Percentiles rank a stretch among this genome's conserved stretches.
phyloP scores from a whole-genome alignment of 1,140 invertebrate genomes.

The Drosophila tropicalis region DNA sequence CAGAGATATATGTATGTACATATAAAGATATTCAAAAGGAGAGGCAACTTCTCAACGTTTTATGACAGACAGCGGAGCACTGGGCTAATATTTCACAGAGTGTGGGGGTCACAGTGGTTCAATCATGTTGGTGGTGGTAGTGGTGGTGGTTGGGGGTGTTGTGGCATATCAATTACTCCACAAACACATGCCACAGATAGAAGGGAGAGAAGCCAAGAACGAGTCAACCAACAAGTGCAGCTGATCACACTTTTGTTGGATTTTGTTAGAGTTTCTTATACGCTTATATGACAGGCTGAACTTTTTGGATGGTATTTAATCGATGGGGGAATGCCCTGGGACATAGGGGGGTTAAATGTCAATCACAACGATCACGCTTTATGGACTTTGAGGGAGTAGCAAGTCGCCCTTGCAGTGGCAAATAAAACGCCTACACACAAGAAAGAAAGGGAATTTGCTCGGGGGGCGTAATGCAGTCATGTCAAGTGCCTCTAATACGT shows the following conservation, averaged over 20 bases:
- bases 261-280: slow-evolving; percentile 34
- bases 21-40: slow-evolving; percentile 21
- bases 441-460: neutral
- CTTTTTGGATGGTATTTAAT: slow-evolving; percentile 31
- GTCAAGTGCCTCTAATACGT: slow-evolving; percentile 68
- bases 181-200: slow-evolving; percentile 68
- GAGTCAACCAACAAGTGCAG: slow-evolving; percentile 63
- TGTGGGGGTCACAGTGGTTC: slow-evolving; percentile 43
- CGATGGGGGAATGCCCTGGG: slow-evolving; percentile 19
- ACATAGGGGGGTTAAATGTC: slow-evolving; percentile 59
- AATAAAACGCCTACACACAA: slow-evolving; percentile 61
- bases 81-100: slow-evolving; percentile 77
- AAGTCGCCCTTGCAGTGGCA: slow-evolving; percentile 49
- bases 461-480: slow-evolving; percentile 34
- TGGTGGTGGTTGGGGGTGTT: slow-evolving; percentile 41
- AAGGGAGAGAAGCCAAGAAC: neutral
- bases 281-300: slow-evolving; percentile 57
- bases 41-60: slow-evolving; percentile 45
- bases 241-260: slow-evolving; percentile 68
- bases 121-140: slow-evolving; percentile 19
- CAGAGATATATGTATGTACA: slow-evolving; percentile 19
- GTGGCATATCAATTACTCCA: slow-evolving; percentile 80
- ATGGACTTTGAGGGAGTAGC: slow-evolving; percentile 2
- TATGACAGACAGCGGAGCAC: slow-evolving; percentile 68
- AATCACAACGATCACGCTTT: slow-evolving; percentile 53